Percentiles rank a stretch among this genome's conserved stretches.
These are phyloP conservation scores for Rhopilema esculentum DNA, from an alignment of 30 jellyfish, hydroid and myxozoan genomes.

Conservation along the genomic window DNA sequence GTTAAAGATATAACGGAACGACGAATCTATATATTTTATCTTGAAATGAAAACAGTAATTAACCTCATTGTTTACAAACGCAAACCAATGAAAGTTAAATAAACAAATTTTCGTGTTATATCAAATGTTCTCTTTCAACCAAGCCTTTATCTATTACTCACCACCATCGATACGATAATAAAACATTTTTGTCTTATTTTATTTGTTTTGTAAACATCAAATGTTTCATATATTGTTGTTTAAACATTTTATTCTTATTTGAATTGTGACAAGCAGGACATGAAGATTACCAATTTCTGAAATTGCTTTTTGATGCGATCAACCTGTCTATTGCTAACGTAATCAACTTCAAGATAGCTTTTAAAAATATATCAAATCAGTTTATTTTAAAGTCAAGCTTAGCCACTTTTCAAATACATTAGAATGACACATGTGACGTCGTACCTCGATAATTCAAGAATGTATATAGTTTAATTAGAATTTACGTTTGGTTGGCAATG, in stretches of 20 bases:
- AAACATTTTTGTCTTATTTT: not conserved
- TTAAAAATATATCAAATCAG: too few relatives aligned
- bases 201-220: not conserved
- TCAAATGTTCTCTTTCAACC: not conserved
- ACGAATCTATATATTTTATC: not conserved
- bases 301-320: too few relatives aligned
- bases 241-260: too few relatives aligned
- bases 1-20: not conserved
- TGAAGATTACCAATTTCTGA: not conserved
- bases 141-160: not conserved
- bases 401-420: too few relatives aligned
- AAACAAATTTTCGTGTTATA: not conserved
- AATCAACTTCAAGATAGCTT: too few relatives aligned
- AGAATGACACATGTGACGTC: too few relatives aligned
- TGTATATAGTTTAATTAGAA: too few relatives aligned
- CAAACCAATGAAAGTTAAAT: not conserved
- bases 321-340: too few relatives aligned
- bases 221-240: not conserved
- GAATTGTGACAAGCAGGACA: not conserved
- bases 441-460: too few relatives aligned
- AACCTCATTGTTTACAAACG: not conserved
- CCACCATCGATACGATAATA: not conserved
- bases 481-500: too few relatives aligned
- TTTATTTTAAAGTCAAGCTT: too few relatives aligned
- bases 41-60: not conserved